Conservation (phyloP, 2,113 vertebrate genomes). For the Corythornis vintsioides region DNA sequence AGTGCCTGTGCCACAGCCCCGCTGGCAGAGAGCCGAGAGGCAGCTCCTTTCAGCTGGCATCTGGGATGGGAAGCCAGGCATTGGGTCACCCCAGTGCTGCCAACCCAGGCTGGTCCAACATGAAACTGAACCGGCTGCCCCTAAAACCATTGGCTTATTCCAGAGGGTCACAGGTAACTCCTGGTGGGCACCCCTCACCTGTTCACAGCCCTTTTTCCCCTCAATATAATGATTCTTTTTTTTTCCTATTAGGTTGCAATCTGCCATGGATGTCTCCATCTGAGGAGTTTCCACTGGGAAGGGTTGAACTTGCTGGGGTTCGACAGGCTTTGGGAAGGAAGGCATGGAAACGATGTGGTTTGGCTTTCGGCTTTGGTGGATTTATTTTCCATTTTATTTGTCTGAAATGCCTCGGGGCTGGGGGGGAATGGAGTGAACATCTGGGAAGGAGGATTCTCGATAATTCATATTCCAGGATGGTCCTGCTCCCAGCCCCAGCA, state of each 20-base stretch:
- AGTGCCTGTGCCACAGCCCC: neutral
- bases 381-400: conserved; percentile 5
- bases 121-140: neutral
- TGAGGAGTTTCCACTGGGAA: neutral
- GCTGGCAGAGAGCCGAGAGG: neutral
- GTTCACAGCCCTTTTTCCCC: no score
- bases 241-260: neutral
- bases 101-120: neutral
- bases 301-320: neutral
- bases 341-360: accelerated
- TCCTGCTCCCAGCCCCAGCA: neutral
- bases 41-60: neutral
- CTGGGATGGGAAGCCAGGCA: neutral
- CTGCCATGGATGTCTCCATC: neutral
- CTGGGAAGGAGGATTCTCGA: neutral
- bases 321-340: neutral
- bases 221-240: neutral
- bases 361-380: neutral
- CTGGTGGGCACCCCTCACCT: neutral
- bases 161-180: neutral
- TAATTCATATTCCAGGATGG: conserved; percentile 13
- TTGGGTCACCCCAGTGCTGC: neutral
- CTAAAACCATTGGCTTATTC: neutral
- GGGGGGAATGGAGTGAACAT: neutral
- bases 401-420: neutral